Percentiles rank a stretch among this genome's conserved stretches.
These are phyloP conservation scores for Anoplophora glabripennis DNA, from an alignment of 1,140 invertebrate genomes.

Conservation along the genomic window DNA sequence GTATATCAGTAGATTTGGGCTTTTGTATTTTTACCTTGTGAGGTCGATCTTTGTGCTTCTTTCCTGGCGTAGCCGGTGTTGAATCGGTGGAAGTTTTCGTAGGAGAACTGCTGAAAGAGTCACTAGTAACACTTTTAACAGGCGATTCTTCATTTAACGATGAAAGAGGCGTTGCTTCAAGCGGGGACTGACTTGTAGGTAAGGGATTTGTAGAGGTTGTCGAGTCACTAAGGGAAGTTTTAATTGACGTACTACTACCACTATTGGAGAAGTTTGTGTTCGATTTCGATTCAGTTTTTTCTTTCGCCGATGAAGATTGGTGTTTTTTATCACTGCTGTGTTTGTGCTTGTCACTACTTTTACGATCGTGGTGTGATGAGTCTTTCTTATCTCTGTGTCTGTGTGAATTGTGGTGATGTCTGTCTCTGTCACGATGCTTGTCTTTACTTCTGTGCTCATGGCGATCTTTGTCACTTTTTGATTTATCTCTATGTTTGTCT, in stretches of 20 bases:
- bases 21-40: conserved; percentile 40
- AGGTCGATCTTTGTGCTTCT: conserved; percentile 31
- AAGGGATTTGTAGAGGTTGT: conserved; percentile 14
- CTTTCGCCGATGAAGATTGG: conserved; percentile 11
- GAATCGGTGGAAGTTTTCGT: conserved; percentile 14
- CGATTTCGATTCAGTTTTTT: conserved; percentile 5
- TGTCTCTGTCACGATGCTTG: conserved; percentile 32
- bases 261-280: conserved; percentile 14
- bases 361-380: too few relatives aligned
- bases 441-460: conserved; percentile 22
- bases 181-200: background rate
- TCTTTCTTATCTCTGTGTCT: conserved; percentile 1
- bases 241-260: conserved; percentile 16
- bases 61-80: conserved; percentile 14
- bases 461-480: conserved; percentile 29
- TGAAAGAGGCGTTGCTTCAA: conserved; percentile 6
- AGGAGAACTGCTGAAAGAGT: conserved; percentile 17
- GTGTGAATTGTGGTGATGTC: conserved; percentile 25
- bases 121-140: conserved; percentile 15
- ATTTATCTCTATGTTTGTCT: conserved; percentile 31
- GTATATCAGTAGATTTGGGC: conserved; percentile 40
- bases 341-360: conserved; percentile 17
- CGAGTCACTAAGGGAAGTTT: conserved; percentile 13
- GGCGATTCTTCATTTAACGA: conserved; percentile 14
- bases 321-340: conserved; percentile 26